phyloP scores from a whole-genome alignment of 1,140 invertebrate genomes.

The Holcopasites calliopsidis region DNA sequence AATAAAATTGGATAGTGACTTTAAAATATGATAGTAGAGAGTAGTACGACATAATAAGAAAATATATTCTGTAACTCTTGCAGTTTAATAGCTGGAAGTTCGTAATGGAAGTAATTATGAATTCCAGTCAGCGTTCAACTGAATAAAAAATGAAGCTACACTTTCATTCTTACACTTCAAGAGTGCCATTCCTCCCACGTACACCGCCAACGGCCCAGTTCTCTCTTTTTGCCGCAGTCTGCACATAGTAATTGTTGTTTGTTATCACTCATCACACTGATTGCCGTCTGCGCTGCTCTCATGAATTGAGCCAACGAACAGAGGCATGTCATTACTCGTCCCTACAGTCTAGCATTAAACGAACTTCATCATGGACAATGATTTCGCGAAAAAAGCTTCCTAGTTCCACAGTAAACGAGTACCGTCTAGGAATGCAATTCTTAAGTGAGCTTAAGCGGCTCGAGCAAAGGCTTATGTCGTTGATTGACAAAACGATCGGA shows the following conservation, averaged over 20 bases:
- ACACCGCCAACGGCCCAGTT: slow-evolving; percentile 3
- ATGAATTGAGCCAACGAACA: slow-evolving; percentile 55
- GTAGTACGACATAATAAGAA: no score
- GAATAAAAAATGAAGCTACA: neutral
- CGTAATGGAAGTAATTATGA: neutral
- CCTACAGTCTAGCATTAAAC: slow-evolving; percentile 40
- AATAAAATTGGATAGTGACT: no score
- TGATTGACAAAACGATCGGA: neutral
- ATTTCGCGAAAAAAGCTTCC: slow-evolving; percentile 46
- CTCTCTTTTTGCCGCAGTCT: slow-evolving; percentile 34
- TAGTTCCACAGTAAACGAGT: slow-evolving; percentile 33
- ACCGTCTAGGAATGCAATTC: slow-evolving; percentile 52
- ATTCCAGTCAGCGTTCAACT: neutral
- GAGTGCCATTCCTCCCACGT: slow-evolving; percentile 25
- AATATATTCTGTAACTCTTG: no score
- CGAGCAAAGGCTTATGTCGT: neutral
- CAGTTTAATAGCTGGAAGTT: no score
- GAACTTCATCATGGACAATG: slow-evolving; percentile 27
- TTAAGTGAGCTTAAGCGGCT: neutral
- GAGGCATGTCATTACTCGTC: slow-evolving; percentile 22
- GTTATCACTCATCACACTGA: slow-evolving; percentile 67
- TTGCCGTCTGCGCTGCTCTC: slow-evolving; percentile 56
- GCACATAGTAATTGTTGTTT: slow-evolving; percentile 48
- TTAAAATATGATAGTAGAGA: no score
- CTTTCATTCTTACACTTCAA: slow-evolving; percentile 3